Evolutionary conservation across 2,113 vertebrate species (phyloP), one percentile per base, ranked within the genome.

Genomic region (Prietella phreatophila): DNA sequence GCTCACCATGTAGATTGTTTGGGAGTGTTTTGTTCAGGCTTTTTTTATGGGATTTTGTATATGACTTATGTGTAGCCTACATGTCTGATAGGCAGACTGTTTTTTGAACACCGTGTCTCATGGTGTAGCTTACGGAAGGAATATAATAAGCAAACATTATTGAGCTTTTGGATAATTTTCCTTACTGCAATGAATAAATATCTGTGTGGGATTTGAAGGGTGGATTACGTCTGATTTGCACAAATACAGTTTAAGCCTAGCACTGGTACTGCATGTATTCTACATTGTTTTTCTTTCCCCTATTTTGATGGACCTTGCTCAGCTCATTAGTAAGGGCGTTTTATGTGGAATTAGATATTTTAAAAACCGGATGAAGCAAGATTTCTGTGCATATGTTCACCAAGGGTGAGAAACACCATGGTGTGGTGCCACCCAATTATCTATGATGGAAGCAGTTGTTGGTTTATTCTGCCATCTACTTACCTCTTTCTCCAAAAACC

Each of bases 401-500:
- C 50, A 80, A 17, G n/a, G 33, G n/a, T 61, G 20, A 27, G 33
- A 42, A 60, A 58, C 9, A 25, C 56, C 39, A 30, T 30, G 55
- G 55, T 33, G 17, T 27, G 2, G 56, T 60, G 9, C 39, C 55
- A 60, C 17, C 10, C 33, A 82, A 27, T 39, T 58, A 39, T 61
- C 33, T 15, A 30, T 27, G 30, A 9, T 42, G 33, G 22, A 82
- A 15, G 56, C 5, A 39, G 56, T 39, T 42, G 20, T 61, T 82
- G 80, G 80, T 61, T 20, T 85, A 76, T 76, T 47, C 84, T 85
- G 84, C 84, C 84, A 85, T 85, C 84, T 85, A 60, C 84, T 85
- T 69, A 73, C 69, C 30, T 58, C 75, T 36, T 55, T 76, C 15
- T 50, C 8, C 30, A 27, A 33, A 25, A 55, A 71, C 1, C 20